Conservation (phyloP, 2,888 invertebrate genomes). For the Drosophila stalkeri region DNA sequence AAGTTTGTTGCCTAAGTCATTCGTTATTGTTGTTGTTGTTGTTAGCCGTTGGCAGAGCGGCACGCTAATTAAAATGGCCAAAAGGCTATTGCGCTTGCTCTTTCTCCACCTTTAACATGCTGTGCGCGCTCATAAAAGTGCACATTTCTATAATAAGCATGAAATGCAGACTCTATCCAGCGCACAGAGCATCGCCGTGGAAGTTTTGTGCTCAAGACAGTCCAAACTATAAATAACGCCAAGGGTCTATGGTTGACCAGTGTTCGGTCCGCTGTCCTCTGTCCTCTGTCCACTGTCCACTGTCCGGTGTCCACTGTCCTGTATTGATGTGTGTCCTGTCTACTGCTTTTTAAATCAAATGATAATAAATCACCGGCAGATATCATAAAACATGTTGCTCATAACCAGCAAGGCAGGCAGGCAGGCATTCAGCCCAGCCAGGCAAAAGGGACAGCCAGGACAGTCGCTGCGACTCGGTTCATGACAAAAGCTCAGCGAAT, state of each 20-base stretch:
- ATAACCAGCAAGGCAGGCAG: constrained; percentile 64
- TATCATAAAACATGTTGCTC: constrained; percentile 84
- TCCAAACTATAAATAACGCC: constrained; percentile 74
- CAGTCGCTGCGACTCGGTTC: constrained; percentile 26
- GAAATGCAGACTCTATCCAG: constrained; percentile 61
- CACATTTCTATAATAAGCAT: constrained; percentile 77
- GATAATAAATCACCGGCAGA: constrained; percentile 84
- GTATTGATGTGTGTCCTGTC: constrained; percentile 80
- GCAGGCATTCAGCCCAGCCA: constrained; percentile 14
- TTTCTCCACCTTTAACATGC: constrained; percentile 58
- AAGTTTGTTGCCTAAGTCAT: constrained; percentile 58
- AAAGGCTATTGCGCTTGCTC: constrained; percentile 35
- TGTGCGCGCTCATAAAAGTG: constrained; percentile 71
- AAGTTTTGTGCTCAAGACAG: constrained; percentile 23
- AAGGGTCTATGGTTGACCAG: constrained; percentile 39
- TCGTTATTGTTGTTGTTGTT: constrained; percentile 21
- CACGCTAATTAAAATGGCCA: constrained; percentile 72
- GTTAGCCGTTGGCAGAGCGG: constrained; percentile 7
- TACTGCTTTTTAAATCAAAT: constrained; percentile 84
- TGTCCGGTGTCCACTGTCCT: constrained; percentile 44
- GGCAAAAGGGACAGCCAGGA: constrained; percentile 21
- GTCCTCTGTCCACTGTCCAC: constrained; percentile 36
- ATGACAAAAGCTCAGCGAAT: constrained; percentile 70
- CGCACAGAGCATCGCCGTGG: constrained; percentile 3
- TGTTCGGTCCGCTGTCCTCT: constrained; percentile 12